These are phyloP conservation scores for Hemicrepidius hirtus DNA, from an alignment of 2,888 invertebrate species.

Conservation along the genomic window DNA sequence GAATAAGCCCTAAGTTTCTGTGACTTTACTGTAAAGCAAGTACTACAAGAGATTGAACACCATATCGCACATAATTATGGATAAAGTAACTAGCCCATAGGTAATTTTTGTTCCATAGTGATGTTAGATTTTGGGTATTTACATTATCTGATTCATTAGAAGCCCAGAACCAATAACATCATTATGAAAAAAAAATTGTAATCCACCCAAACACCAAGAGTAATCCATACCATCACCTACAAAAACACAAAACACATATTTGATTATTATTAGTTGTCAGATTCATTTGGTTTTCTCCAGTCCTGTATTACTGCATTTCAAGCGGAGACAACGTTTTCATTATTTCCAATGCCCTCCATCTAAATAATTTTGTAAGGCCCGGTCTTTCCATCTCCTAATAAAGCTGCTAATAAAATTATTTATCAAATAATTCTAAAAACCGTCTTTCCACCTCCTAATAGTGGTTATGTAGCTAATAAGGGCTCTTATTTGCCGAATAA, in stretches of 20 bases:
- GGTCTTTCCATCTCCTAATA: no score
- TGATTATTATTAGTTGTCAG: background rate
- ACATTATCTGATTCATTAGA: background rate
- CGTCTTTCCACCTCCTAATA: no score
- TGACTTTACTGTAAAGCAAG: background rate
- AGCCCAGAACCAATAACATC: no score
- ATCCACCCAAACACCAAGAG: background rate
- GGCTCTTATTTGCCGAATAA: no score
- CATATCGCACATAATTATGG: background rate
- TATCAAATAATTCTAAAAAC: no score
- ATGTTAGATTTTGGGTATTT: background rate
- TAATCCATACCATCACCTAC: no score
- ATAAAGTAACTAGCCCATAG: conserved; percentile 1
- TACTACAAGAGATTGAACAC: background rate
- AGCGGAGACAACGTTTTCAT: background rate
- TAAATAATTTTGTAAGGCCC: no score
- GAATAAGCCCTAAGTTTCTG: background rate
- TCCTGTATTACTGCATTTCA: background rate
- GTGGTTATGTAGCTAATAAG: no score
- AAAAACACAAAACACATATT: background rate
- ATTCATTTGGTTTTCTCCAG: background rate
- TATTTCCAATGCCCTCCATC: background rate
- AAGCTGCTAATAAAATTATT: no score
- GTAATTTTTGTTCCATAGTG: background rate
- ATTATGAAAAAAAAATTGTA: background rate